Percentiles rank a stretch among this genome's conserved stretches.
Conservation (phyloP, 2,888 invertebrate species). For the Rhamnusium bicolor region DNA sequence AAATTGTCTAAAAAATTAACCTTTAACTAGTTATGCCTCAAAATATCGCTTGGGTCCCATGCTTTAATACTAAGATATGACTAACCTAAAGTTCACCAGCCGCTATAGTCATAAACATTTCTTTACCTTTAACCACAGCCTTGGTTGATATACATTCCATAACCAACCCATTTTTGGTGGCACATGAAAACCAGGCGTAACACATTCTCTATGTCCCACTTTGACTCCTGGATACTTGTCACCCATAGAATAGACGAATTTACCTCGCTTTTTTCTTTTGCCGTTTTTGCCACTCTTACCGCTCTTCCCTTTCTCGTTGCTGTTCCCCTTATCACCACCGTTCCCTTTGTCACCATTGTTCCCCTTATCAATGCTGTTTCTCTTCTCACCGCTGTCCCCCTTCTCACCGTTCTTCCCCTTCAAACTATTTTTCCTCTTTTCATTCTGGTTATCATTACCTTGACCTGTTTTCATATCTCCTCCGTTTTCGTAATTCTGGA, state of each 20-base stretch:
- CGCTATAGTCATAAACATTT: no score
- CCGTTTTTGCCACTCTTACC: neutral
- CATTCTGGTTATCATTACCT: no score
- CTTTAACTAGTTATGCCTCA: no score
- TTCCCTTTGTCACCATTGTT: neutral
- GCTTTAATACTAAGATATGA: no score
- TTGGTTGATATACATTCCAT: slow-evolving; percentile 72
- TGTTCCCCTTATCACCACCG: neutral
- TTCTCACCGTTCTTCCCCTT: neutral
- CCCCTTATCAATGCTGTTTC: neutral
- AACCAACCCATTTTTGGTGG: slow-evolving; percentile 81
- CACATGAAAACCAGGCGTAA: slow-evolving; percentile 73
- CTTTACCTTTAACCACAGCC: slow-evolving; percentile 59
- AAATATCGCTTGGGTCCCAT: no score
- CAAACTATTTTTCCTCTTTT: neutral
- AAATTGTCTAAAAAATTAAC: no score
- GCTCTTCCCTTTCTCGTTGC: neutral
- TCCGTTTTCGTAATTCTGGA: neutral
- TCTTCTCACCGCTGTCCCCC: neutral
- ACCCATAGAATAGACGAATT: slow-evolving; percentile 58
- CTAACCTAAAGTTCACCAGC: no score
- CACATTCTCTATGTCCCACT: slow-evolving; percentile 75
- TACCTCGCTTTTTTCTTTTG: slow-evolving; percentile 47
- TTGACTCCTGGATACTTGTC: slow-evolving; percentile 72
- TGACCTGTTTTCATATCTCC: no score